Conservation (phyloP, 2,113 vertebrate species). For the Centropus bengalensis region DNA sequence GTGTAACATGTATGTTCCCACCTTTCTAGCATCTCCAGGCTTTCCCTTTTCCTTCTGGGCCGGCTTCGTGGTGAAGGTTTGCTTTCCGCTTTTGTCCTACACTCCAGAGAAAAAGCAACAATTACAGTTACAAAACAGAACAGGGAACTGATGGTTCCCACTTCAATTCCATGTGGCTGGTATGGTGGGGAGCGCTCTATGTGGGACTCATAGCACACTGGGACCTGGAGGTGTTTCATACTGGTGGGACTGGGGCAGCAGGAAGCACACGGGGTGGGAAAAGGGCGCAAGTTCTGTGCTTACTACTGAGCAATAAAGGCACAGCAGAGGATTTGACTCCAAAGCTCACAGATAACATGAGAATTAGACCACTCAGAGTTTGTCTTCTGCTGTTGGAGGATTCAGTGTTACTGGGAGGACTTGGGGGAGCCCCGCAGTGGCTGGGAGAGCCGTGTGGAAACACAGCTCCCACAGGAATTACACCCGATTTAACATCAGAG, state of each 20-base stretch:
- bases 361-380: neutral
- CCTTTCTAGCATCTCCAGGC: constrained; percentile 69
- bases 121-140: constrained; percentile 34
- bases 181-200: neutral
- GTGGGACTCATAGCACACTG: neutral
- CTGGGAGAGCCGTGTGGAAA: neutral
- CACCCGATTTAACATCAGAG: neutral
- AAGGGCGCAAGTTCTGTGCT: neutral
- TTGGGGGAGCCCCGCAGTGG: neutral
- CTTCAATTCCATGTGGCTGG: accelerated
- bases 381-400: neutral
- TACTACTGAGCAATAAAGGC: neutral
- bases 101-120: constrained; percentile 33
- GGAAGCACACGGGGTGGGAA: neutral
- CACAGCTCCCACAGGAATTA: neutral
- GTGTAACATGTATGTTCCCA: neutral
- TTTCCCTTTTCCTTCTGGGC: constrained; percentile 60
- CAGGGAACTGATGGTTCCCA: neutral
- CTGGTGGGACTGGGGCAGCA: neutral
- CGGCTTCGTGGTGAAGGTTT: constrained; percentile 30
- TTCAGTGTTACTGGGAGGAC: neutral
- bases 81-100: constrained; percentile 74
- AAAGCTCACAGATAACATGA: neutral
- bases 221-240: neutral
- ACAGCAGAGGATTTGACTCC: neutral